Base-by-base conservation (phyloP, 2,113 vertebrate species). In the Toxostoma redivivum region DNA sequence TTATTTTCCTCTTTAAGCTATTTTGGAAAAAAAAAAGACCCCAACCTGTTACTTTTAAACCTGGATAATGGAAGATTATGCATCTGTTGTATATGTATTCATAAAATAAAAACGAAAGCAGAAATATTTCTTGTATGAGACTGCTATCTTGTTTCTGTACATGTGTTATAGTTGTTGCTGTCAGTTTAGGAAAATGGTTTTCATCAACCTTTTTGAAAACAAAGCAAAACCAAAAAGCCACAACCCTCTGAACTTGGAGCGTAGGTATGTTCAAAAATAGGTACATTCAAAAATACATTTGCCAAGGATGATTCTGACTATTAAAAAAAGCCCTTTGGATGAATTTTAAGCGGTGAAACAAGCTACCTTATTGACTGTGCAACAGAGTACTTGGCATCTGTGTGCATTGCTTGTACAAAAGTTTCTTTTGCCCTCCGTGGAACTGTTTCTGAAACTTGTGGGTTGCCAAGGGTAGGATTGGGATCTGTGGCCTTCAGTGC, bases 51-150 rank as follows among this genome's bases (percentile, higher is more conserved):
- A 47, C 74, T 69, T 97, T 89, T 81, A 86, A 78, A 47, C 71
- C 47, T 89, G 28, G 42, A 85, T 80, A 60, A 94, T 92, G 88
- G 94, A 89, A 94, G 45, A 54, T 83, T 56, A 86, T 96, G 72
- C 94, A 92, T 95, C 81, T 95, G 88, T 93, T 96, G 94, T 96
- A 91, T 81, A 93, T 84, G 95, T 96, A 96, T 92, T 93, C 88
- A 77, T 95, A 92, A 96, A 97, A 97, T 97, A 97, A 96, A 97
- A 95, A 66, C 0, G 3, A 90, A 96, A 93, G 94, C 90, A 92
- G 81, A 96, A 96, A 57, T 70, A 74, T 69, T 92, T 81, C 62
- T 92, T 23, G 24, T 82, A 92, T 83, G 86, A 94, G 95, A 78
- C 88, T 97, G 76, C 80, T 81, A 45, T 92, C 66, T 94, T 95